These are phyloP conservation scores for Lineus longissimus DNA, from an alignment of 1,140 invertebrate genomes.

Conservation along the genomic window DNA sequence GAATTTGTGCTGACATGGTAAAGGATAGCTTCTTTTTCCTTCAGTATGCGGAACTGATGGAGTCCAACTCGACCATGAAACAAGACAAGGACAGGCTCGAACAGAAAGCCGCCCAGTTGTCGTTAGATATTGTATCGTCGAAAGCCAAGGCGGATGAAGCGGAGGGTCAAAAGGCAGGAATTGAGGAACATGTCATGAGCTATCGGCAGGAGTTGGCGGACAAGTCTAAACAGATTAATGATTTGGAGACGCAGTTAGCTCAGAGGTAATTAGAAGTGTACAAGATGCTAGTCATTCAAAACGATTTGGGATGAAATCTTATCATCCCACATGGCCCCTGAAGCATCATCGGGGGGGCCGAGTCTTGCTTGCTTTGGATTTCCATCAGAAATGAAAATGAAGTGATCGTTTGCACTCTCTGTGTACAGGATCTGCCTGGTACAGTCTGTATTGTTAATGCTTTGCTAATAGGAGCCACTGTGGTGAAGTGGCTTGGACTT, in stretches of 20 bases:
- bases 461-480: no score
- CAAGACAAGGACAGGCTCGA: slow-evolving; percentile 43
- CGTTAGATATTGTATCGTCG: slow-evolving; percentile 40
- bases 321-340: no score
- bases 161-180: slow-evolving; percentile 39
- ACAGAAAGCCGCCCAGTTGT: slow-evolving; percentile 43
- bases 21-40: slow-evolving; percentile 31
- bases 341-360: no score
- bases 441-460: no score
- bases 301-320: no score
- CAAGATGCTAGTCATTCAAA: no score
- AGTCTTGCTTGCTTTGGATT: no score
- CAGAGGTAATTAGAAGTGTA: slow-evolving; percentile 54
- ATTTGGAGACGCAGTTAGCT: slow-evolving; percentile 46
- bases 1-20: slow-evolving; percentile 32
- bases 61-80: slow-evolving; percentile 27
- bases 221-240: slow-evolving; percentile 32
- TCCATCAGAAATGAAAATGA: no score
- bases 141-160: slow-evolving; percentile 50
- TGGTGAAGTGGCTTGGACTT: no score
- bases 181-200: slow-evolving; percentile 42
- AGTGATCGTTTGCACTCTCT: no score
- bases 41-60: slow-evolving; percentile 22
- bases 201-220: slow-evolving; percentile 20
- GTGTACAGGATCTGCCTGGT: no score